Base-by-base conservation (phyloP, 2,888 invertebrate genomes). In the Trachelus stipa region DNA sequence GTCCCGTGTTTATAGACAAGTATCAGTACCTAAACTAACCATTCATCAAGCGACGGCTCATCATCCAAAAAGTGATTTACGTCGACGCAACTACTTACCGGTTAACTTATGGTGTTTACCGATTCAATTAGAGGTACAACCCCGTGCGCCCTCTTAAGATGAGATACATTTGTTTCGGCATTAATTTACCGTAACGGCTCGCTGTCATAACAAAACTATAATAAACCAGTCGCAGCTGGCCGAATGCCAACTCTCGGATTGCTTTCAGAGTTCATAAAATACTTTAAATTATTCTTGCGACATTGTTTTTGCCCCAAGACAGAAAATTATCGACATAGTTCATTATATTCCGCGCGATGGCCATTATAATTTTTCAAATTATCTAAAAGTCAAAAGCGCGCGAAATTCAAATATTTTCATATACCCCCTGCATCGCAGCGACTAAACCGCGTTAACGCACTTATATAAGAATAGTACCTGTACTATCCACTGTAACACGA, bases 201-300 rank as follows among this genome's bases (percentile, higher is more conserved):
- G 83, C 87, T 90, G 91, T 91, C 91, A 91, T 90, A 91, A 91
- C 91, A 91, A 90, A 90, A 90, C 91, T 91, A 91, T 91, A 91
- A 91, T 91, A 90, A 91, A 91, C 90, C 88, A 56, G 82, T 81
- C 76, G 77, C 79, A 34, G 74, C 79, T 85, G 85, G 85, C 82
- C 71, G 11, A 23, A 35, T 34, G 85, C 85, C 85, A 85, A 79
- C 80, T 74, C 80, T 76, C 78, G 77, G 77, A 79, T 78, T 76
- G 79, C 75, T 74, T 83, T 81, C 73, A 78, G 77, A 80, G 82
- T 85, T 85, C 81, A 86, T 88, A 87, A 88, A 89, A 85, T 87
- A 85, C 83, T 83, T 82, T 80, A 81, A 86, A 88, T 83, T 83
- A 83, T 84, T 83, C 79, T 77, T 76, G 75, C 77, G 81, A 82